phyloP scores from a whole-genome alignment of 2,888 invertebrate genomes.

The Gibbula magus region DNA sequence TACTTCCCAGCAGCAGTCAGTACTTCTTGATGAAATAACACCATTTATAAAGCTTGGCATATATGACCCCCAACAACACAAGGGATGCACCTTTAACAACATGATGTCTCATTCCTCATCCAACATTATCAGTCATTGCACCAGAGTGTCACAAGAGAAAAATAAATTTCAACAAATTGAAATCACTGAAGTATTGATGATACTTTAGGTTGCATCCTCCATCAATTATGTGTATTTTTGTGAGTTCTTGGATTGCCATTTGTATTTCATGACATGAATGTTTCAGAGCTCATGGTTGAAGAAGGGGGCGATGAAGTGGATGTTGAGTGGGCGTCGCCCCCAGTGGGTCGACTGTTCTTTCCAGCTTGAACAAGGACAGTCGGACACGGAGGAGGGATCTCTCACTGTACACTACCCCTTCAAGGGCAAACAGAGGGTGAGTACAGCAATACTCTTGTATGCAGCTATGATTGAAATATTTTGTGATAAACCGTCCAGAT shows the following conservation, averaged over 20 bases:
- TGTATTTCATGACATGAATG: neutral
- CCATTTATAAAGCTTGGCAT: too few species aligned
- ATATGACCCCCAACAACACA: too few species aligned
- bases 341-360: conserved; percentile 80
- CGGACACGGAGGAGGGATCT: conserved; percentile 83
- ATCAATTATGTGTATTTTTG: too few species aligned
- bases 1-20: too few species aligned
- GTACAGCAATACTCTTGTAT: too few species aligned
- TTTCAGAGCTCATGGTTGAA: conserved; percentile 84
- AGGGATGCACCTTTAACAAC: too few species aligned
- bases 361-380: conserved; percentile 74
- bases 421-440: conserved; percentile 48
- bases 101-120: too few species aligned
- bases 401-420: conserved; percentile 77
- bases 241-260: too few species aligned
- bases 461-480: too few species aligned
- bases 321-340: conserved; percentile 40
- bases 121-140: too few species aligned
- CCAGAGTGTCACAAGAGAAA: neutral
- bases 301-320: conserved; percentile 79
- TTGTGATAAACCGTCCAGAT: too few species aligned
- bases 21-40: too few species aligned
- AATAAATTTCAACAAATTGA: neutral
- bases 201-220: neutral
- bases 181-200: neutral